These are phyloP conservation scores for Cliona cf. orientalis DNA, from an alignment of 37 sponge, comb jelly and placozoan species.

Conservation along the genomic window DNA sequence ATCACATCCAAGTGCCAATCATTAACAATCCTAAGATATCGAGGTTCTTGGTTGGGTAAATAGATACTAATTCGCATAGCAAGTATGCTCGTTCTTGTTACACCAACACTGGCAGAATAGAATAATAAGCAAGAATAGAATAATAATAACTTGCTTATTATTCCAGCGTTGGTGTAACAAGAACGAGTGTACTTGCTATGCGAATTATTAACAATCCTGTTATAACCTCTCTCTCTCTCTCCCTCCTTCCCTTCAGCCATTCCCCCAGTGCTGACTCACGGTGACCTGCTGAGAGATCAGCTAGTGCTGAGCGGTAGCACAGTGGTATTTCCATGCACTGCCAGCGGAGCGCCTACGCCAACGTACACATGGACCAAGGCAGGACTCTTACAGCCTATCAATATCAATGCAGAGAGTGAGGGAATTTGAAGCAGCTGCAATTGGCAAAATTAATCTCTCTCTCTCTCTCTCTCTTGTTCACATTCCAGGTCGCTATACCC, in stretches of 20 bases:
- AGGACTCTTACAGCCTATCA: no score
- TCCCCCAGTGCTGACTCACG: neutral
- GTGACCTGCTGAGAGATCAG: neutral
- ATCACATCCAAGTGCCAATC: no score
- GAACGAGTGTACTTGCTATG: no score
- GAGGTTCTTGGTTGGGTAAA: no score
- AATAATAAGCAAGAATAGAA: no score
- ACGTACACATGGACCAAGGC: conserved; percentile 32
- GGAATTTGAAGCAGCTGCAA: neutral
- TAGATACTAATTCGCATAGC: no score
- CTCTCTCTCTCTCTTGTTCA: neutral
- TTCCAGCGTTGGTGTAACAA: no score
- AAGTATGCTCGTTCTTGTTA: no score
- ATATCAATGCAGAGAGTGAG: no score
- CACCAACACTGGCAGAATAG: no score
- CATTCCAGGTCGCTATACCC: neutral
- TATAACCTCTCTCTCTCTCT: neutral
- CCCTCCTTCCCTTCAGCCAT: neutral
- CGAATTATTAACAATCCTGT: neutral
- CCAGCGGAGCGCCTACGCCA: conserved; percentile 37
- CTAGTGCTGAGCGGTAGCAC: neutral
- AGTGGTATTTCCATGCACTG: conserved; percentile 17
- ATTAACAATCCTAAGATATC: no score
- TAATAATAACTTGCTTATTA: no score
- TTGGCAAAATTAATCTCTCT: neutral